Evolutionary conservation across 2,113 vertebrate species (phyloP).

Genomic region (Cryptomyrus ogoouensis): DNA sequence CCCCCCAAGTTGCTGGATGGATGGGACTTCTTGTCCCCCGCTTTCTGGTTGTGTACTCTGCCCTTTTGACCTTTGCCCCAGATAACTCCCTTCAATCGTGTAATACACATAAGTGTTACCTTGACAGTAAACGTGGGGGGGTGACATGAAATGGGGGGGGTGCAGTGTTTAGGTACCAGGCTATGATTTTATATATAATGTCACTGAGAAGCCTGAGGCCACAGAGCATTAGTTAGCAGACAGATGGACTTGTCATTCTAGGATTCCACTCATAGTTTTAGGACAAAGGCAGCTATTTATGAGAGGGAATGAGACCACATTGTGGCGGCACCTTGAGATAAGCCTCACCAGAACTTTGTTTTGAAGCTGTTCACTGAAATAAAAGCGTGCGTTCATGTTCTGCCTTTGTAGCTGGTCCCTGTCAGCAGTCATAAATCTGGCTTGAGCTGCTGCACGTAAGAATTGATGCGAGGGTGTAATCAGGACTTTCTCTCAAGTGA

Average conservation of each 20-base stretch:
- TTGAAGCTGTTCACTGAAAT: background rate
- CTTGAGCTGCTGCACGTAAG: background rate
- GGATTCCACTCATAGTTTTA: background rate
- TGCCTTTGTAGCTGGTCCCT: background rate
- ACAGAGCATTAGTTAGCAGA: background rate
- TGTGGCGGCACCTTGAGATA: background rate
- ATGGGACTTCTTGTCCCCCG: constrained; percentile 10
- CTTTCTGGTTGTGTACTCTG: background rate
- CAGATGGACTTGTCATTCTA: background rate
- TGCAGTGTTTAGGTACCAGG: background rate
- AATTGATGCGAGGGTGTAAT: background rate
- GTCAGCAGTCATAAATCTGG: background rate
- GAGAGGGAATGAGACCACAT: background rate
- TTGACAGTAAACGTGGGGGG: background rate
- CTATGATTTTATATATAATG: background rate
- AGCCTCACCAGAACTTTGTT: background rate
- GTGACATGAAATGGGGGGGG: background rate
- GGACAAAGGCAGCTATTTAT: background rate
- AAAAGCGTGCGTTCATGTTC: background rate
- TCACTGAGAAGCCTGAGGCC: background rate
- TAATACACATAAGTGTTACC: background rate
- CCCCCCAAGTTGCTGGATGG: background rate
- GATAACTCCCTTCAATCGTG: background rate
- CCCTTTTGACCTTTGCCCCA: background rate
- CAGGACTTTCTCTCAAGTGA: background rate